These are phyloP conservation scores for Malurus leucopterus DNA, from an alignment of 2,797 vertebrate species.

Conservation along the genomic window DNA sequence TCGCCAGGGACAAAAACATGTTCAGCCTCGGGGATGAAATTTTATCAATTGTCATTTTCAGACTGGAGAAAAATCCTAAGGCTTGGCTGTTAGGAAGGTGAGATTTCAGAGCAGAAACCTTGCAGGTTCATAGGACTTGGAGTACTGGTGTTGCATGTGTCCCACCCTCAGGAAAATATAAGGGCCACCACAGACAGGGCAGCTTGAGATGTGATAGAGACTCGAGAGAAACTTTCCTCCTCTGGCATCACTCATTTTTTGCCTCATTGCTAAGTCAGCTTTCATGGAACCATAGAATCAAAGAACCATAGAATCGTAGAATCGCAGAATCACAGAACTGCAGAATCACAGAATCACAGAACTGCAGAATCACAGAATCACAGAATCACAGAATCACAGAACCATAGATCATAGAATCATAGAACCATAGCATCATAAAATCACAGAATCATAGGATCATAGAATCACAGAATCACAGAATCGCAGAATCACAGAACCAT, in stretches of 20 bases:
- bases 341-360: neutral
- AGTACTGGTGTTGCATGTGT: neutral
- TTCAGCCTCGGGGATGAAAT: neutral
- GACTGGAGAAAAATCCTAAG: neutral
- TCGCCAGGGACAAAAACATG: rapidly evolving
- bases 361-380: neutral
- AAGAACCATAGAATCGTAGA: neutral
- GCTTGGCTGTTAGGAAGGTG: neutral
- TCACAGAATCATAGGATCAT: neutral
- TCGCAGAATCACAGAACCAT: neutral
- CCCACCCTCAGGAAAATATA: neutral
- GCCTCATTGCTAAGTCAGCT: neutral
- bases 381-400: neutral
- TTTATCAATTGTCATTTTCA: neutral
- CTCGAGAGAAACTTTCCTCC: neutral
- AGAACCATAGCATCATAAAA: neutral
- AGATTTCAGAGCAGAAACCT: neutral
- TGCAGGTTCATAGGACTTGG: neutral
- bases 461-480: neutral
- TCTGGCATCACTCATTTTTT: neutral
- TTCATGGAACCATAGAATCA: neutral
- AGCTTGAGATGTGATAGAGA: neutral
- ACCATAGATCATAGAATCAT: too few relatives aligned
- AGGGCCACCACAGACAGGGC: neutral
- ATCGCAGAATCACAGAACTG: too few relatives aligned